A percentile compares a stretch with the other conserved stretches of the same genome.
Conservation (phyloP, 30 jellyfish, hydroid and myxozoan genomes). For the Aurelia sp. region DNA sequence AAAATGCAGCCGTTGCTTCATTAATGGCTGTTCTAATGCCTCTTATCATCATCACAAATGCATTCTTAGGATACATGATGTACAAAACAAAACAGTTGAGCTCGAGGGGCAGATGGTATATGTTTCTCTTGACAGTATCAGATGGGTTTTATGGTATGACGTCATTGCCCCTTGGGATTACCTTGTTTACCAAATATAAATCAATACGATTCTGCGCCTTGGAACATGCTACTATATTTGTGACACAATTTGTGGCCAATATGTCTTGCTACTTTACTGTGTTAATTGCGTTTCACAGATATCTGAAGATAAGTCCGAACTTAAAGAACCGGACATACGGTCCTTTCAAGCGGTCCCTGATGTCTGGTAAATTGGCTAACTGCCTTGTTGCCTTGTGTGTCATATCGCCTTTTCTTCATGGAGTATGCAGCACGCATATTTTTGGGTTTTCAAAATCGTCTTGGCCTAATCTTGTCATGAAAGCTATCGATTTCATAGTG, state of each 20-base stretch:
- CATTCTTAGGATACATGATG: neutral
- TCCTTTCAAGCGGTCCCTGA: neutral
- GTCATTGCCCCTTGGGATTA: neutral
- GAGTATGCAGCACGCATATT: constrained; percentile 4
- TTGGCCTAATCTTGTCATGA: neutral
- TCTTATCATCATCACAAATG: neutral
- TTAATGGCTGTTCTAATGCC: neutral
- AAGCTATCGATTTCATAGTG: neutral
- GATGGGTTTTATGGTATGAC: neutral
- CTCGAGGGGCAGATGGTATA: constrained; percentile 9
- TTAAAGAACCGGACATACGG: neutral
- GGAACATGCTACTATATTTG: constrained; percentile 10
- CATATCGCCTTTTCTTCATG: constrained; percentile 1
- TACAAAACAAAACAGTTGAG: neutral
- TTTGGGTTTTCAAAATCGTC: neutral
- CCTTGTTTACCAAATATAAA: neutral
- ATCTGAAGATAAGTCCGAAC: constrained; percentile 3
- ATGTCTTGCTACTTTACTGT: neutral
- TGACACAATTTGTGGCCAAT: neutral
- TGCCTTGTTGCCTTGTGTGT: constrained; percentile 8
- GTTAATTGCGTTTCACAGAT: constrained; percentile 23
- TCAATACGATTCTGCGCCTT: neutral
- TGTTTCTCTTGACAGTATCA: constrained; percentile 6
- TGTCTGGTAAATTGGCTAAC: constrained; percentile 12
- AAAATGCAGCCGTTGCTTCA: neutral